Evolutionary conservation across 1,140 invertebrate species (phyloP).

Genomic region (Bombus terrestris): DNA sequence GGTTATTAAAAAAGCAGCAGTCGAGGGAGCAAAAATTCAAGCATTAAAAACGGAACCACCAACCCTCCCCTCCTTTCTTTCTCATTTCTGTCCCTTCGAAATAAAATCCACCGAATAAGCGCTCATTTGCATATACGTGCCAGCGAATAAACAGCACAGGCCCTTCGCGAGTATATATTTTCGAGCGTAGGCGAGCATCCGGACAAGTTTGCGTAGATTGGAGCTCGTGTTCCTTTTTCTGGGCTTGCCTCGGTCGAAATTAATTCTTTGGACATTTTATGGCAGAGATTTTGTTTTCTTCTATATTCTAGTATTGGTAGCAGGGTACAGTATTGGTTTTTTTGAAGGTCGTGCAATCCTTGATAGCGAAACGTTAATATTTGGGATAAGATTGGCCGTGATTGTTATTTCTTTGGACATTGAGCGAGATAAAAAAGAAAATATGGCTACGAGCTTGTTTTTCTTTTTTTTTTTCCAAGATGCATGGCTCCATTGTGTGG

Average conservation of each 20-base stretch:
- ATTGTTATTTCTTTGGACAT: too few relatives aligned
- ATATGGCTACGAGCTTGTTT: too few relatives aligned
- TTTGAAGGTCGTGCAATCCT: too few relatives aligned
- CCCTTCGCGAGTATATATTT: not conserved
- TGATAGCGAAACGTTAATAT: too few relatives aligned
- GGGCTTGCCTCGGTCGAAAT: not conserved
- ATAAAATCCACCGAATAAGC: slow-evolving; percentile 8
- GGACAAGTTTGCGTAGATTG: not conserved
- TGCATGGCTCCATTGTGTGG: too few relatives aligned
- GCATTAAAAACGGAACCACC: slow-evolving; percentile 4
- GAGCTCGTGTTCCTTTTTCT: not conserved
- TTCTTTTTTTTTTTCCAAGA: too few relatives aligned
- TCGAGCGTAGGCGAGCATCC: not conserved
- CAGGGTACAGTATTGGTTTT: too few relatives aligned
- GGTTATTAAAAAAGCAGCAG: slow-evolving; percentile 31
- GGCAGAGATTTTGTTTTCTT: too few relatives aligned
- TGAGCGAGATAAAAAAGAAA: too few relatives aligned
- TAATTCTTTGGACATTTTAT: not conserved
- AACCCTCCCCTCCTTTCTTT: too few relatives aligned
- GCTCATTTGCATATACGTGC: slow-evolving; percentile 31
- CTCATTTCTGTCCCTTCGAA: not conserved
- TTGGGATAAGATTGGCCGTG: too few relatives aligned
- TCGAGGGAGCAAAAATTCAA: slow-evolving; percentile 23
- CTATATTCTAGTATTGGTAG: too few relatives aligned
- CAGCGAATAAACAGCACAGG: slow-evolving; percentile 2